Conservation (phyloP, 1,140 invertebrate species). For the Macrobrachium nipponense region DNA sequence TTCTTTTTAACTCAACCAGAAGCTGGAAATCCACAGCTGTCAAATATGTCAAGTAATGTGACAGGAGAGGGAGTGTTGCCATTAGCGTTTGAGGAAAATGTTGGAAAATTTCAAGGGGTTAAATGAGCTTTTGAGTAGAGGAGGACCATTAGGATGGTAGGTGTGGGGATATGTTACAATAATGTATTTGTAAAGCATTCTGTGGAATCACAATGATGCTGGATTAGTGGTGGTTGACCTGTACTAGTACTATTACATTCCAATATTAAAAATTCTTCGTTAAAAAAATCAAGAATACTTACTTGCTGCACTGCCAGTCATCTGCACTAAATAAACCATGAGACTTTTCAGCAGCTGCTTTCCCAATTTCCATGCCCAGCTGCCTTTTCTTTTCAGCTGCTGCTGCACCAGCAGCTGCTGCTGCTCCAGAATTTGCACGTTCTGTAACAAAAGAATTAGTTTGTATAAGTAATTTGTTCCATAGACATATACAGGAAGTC, state of each 20-base stretch:
- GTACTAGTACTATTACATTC: not conserved
- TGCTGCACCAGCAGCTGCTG: conserved; percentile 68
- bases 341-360: conserved; percentile 97
- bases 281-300: conserved; percentile 62
- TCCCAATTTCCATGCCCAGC: conserved; percentile 96
- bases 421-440: conserved; percentile 67
- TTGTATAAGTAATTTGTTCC: not conserved
- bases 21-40: no score
- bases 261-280: not conserved
- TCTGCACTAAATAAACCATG: conserved; percentile 98
- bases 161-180: no score
- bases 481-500: not conserved
- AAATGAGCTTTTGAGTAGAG: no score
- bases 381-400: conserved; percentile 81
- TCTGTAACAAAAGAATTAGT: not conserved
- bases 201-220: no score
- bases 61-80: not conserved
- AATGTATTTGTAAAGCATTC: no score
- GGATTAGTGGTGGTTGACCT: no score
- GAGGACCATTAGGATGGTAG: no score
- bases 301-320: conserved; percentile 99
- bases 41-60: no score
- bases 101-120: no score
- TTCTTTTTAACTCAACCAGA: no score
- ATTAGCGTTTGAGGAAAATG: not conserved